These are phyloP conservation scores for Saturnia pavonia DNA, from an alignment of 2,888 invertebrate species.

Conservation along the genomic window DNA sequence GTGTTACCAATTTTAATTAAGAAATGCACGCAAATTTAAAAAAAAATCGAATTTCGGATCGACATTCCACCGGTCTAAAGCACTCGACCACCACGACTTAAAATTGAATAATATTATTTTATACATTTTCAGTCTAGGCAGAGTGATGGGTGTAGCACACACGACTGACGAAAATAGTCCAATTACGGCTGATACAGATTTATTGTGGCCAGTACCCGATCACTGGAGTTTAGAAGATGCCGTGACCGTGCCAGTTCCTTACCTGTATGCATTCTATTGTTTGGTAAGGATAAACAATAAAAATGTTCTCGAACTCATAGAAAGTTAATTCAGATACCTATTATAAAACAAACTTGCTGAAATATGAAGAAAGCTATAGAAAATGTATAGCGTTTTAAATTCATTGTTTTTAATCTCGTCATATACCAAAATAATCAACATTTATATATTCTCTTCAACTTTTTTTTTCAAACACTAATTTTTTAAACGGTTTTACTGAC, in stretches of 20 bases:
- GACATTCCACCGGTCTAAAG: too few species aligned
- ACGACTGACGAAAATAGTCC: conserved; percentile 78
- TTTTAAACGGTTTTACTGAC: too few species aligned
- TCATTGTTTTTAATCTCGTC: too few species aligned
- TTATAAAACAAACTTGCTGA: neutral
- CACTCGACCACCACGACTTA: too few species aligned
- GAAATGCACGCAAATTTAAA: too few species aligned
- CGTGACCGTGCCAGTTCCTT: conserved; percentile 87
- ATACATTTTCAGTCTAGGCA: conserved; percentile 60
- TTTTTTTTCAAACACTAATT: too few species aligned
- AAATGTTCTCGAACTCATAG: neutral
- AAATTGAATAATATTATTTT: neutral
- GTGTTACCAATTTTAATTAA: too few species aligned
- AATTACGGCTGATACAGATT: conserved; percentile 72
- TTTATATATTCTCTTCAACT: too few species aligned
- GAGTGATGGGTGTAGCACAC: conserved; percentile 84
- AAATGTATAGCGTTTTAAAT: too few species aligned
- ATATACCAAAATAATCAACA: too few species aligned
- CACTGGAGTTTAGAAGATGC: conserved; percentile 87
- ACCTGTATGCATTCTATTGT: conserved; percentile 52
- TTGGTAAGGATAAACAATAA: conserved; percentile 40
- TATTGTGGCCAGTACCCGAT: conserved; percentile 85
- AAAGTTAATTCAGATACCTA: neutral
- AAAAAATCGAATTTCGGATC: too few species aligned
- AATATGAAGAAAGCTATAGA: too few species aligned